phyloP scores from a whole-genome alignment of 2,888 invertebrate genomes.

The Lasioglossum oenotherae region DNA sequence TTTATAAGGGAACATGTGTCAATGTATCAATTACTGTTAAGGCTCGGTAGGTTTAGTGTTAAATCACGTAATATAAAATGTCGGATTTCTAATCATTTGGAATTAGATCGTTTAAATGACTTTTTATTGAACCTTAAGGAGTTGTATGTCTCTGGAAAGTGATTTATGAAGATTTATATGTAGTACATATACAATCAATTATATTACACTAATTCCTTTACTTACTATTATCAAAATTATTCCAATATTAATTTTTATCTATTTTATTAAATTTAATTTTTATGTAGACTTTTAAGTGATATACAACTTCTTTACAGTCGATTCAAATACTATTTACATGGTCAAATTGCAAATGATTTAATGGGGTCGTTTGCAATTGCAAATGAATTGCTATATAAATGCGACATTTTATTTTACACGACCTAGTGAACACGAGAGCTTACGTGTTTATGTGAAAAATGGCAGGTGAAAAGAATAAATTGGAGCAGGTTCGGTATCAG shows the following conservation, averaged over 20 bases:
- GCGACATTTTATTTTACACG: too few relatives aligned
- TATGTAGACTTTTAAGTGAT: background rate
- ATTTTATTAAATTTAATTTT: too few relatives aligned
- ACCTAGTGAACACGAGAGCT: background rate
- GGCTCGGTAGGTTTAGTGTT: too few relatives aligned
- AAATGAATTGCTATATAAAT: background rate
- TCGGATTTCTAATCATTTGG: background rate
- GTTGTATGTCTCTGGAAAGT: background rate
- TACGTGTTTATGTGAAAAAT: background rate
- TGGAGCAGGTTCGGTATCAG: background rate
- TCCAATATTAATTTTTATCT: too few relatives aligned
- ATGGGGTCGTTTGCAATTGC: background rate
- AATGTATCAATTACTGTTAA: too few relatives aligned
- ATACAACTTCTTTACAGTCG: background rate
- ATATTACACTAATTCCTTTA: too few relatives aligned
- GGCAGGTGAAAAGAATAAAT: background rate
- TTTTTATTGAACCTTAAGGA: too few relatives aligned
- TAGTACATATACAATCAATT: too few relatives aligned
- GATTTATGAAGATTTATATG: background rate
- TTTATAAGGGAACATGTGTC: too few relatives aligned
- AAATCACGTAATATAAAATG: background rate
- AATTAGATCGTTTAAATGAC: too few relatives aligned
- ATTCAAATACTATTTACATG: background rate
- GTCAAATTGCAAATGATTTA: background rate
- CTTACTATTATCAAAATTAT: too few relatives aligned